Conservation (phyloP, 2,113 vertebrate genomes). For the Syngnathus floridae region DNA sequence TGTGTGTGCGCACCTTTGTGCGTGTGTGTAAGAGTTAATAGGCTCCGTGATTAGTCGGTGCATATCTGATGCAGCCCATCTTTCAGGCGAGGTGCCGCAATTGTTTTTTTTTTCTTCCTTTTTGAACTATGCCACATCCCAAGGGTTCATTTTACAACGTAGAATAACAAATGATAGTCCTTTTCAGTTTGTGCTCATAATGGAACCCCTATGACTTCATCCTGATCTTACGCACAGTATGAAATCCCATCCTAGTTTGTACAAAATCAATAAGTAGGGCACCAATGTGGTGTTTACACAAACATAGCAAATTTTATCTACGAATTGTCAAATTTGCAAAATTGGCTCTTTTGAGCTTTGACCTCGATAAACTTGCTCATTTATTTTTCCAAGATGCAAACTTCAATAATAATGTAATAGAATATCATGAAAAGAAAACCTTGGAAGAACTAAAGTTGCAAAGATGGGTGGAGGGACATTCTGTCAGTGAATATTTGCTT, state of each 20-base stretch:
- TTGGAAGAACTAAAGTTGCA: too few relatives aligned
- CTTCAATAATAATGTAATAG: too few relatives aligned
- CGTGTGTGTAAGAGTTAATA: constrained; percentile 28
- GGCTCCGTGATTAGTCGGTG: constrained; percentile 45
- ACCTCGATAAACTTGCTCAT: too few relatives aligned
- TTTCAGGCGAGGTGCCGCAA: constrained; percentile 43
- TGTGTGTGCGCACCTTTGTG: background rate
- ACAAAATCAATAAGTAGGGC: constrained; percentile 24
- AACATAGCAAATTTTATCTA: background rate
- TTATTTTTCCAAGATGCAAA: too few relatives aligned
- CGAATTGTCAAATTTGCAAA: background rate
- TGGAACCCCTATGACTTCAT: constrained; percentile 58
- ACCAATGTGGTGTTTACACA: constrained; percentile 1
- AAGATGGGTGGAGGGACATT: constrained; percentile 27
- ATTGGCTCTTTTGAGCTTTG: background rate
- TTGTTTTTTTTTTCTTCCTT: constrained; percentile 31
- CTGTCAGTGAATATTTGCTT: constrained; percentile 45
- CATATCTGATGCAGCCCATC: constrained; percentile 58
- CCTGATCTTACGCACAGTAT: constrained; percentile 56
- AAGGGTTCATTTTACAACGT: constrained; percentile 61
- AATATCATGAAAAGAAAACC: too few relatives aligned
- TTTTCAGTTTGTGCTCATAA: constrained; percentile 66
- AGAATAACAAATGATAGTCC: constrained; percentile 63
- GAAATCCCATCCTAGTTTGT: constrained; percentile 30
- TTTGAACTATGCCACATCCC: constrained; percentile 59